Evolutionary conservation across 2,797 vertebrate species (phyloP), one percentile per base, ranked within the genome.

Genomic region (Tiaroga cobitis): DNA sequence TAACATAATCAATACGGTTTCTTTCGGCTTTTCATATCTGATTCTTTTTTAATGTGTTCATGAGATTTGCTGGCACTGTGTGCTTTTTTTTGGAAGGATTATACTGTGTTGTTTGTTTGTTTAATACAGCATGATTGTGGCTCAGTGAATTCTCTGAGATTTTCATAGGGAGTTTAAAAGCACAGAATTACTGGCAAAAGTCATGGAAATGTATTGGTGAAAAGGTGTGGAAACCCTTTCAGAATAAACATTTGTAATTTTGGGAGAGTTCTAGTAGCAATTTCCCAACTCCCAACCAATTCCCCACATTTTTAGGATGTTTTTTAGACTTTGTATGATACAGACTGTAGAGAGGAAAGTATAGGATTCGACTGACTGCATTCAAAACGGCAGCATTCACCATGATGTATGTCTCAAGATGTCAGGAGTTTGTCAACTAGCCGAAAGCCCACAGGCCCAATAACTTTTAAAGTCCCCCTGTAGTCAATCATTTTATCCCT

Each of bases 81-180:
- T 41, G 24, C 3, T 46, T 21, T 80, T 46, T 79, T 15, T 9
- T 49, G 68, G 13, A 74, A 73, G 41, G 19, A 69, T 79, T 72
- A 24, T 32, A 56, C 21, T 63, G 63, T 79, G 54, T 72, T 68
- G 32, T 77, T 59, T 68, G 39, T 69, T 69, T 1, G 41, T 80
- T 63, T 15, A 80, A 73, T 13, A 37, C 65, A 19, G 54, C 6
- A 29, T 49, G 1, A 61, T 37, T 80, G 18, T 24, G 46, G 24
- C 69, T 80, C 41, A 73, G 21, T 26, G 41, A 41, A 18, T 61
- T 68, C 3, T 68, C 43, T 70, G 34, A 16, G 0, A 67, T 8
- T 54, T 54, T 54, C 32, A 56, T 37, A 18, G 24, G 13, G 56
- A 67, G 19, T 49, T 74, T 73, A 54, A 46, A 29, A 26, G 4